Conservation (phyloP, 1,140 invertebrate genomes). For the Drosophila arawakana region DNA sequence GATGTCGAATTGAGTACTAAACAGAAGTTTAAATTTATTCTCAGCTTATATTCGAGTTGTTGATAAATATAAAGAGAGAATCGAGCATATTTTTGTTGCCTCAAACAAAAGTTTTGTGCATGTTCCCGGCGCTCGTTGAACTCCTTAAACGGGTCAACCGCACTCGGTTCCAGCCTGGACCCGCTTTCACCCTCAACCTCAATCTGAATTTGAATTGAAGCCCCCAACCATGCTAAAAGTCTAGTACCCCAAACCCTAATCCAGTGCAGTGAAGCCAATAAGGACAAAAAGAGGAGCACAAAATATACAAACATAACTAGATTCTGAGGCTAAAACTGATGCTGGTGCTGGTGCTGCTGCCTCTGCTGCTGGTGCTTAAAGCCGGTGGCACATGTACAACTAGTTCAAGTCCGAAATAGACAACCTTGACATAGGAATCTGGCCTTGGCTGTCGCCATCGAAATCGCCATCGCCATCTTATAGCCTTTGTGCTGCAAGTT, state of each 20-base stretch:
- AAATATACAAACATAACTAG: neutral
- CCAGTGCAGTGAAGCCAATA: neutral
- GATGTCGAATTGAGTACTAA: neutral
- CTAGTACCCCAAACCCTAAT: neutral
- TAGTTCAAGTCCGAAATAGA: conserved; percentile 15
- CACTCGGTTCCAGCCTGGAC: conserved; percentile 7
- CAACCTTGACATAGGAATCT: conserved; percentile 50
- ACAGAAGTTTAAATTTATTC: neutral
- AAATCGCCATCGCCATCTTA: neutral
- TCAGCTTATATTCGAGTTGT: neutral
- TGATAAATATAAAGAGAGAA: neutral
- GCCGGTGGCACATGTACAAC: neutral
- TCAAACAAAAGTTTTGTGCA: neutral
- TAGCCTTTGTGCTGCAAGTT: too few relatives aligned
- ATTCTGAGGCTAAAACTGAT: neutral
- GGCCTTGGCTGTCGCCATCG: conserved; percentile 27
- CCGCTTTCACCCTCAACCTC: neutral
- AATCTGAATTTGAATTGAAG: neutral
- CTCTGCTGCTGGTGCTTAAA: neutral
- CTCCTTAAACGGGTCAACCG: conserved; percentile 19
- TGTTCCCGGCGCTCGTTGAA: neutral
- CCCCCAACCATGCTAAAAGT: neutral
- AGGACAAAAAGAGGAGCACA: neutral
- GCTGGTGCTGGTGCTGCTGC: too few relatives aligned
- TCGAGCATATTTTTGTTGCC: neutral